phyloP scores from a whole-genome alignment of 2,797 vertebrate species.

The Pempheris klunzingeri region DNA sequence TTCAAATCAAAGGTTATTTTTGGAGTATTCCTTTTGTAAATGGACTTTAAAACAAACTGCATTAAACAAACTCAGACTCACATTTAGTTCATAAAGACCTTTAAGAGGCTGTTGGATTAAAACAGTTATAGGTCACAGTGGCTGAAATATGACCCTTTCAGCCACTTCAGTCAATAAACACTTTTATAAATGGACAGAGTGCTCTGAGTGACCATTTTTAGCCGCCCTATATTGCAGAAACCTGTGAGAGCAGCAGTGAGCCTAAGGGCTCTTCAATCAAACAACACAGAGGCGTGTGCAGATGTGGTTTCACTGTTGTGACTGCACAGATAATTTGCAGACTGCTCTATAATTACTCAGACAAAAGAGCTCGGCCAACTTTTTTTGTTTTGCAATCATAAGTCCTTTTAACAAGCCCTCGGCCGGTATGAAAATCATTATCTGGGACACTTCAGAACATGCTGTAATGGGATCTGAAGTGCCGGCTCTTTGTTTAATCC shows the following conservation, averaged over 20 bases:
- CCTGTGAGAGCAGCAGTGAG: slow-evolving; percentile 13
- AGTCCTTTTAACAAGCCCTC: slow-evolving; percentile 30
- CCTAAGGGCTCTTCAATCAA: slow-evolving; percentile 25
- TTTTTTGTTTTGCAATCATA: slow-evolving; percentile 9
- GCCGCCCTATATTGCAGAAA: slow-evolving; percentile 17
- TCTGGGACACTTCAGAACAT: slow-evolving; percentile 30
- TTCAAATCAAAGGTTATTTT: not conserved
- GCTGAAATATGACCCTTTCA: slow-evolving; percentile 38
- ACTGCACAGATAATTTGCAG: slow-evolving; percentile 28
- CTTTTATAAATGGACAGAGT: slow-evolving; percentile 34
- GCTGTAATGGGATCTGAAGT: slow-evolving; percentile 36
- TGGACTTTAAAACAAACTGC: not conserved
- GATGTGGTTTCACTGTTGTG: slow-evolving; percentile 43
- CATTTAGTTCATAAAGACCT: not conserved
- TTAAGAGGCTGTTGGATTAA: slow-evolving; percentile 9
- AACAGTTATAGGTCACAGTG: not conserved
- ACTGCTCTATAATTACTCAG: slow-evolving; percentile 28
- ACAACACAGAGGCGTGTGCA: slow-evolving; percentile 21
- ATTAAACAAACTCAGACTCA: slow-evolving; percentile 16
- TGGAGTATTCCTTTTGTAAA: not conserved
- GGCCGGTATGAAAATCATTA: slow-evolving; percentile 32
- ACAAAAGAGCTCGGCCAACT: slow-evolving; percentile 25
- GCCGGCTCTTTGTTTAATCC: slow-evolving; percentile 37
- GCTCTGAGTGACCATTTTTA: slow-evolving; percentile 26
- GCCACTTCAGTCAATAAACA: slow-evolving; percentile 40